Evolutionary conservation across 1,140 invertebrate genomes (phyloP).

Genomic region (Diorhabda elongata): DNA sequence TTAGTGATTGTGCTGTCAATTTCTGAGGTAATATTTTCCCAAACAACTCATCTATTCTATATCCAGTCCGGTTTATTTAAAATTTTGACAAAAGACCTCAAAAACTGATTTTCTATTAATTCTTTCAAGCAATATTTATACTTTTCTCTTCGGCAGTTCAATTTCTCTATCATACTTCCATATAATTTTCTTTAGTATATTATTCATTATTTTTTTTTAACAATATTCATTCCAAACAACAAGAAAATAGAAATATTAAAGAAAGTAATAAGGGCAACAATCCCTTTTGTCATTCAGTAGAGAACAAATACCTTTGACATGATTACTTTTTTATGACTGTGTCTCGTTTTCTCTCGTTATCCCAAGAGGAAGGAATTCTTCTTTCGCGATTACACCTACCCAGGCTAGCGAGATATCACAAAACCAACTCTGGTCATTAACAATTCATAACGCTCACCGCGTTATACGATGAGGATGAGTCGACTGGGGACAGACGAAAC

Average conservation of each 20-base stretch:
- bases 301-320: slow-evolving; percentile 22
- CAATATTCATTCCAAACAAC: neutral
- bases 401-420: slow-evolving; percentile 4
- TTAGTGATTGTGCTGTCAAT: too few species aligned
- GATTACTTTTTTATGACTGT: slow-evolving; percentile 23
- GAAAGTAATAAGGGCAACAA: slow-evolving; percentile 1
- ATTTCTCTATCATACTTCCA: too few species aligned
- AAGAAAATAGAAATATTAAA: slow-evolving; percentile 1
- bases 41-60: too few species aligned
- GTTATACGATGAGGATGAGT: slow-evolving; percentile 14
- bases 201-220: too few species aligned
- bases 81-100: too few species aligned
- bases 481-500: slow-evolving; percentile 27
- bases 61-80: too few species aligned
- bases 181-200: too few species aligned
- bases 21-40: too few species aligned
- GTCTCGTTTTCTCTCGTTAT: slow-evolving; percentile 23
- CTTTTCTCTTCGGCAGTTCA: too few species aligned
- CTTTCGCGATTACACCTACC: slow-evolving; percentile 26
- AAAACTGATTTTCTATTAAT: too few species aligned
- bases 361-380: slow-evolving; percentile 25
- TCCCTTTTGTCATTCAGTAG: slow-evolving; percentile 18
- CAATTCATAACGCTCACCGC: slow-evolving; percentile 29
- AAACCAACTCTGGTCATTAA: slow-evolving; percentile 24
- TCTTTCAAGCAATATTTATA: too few species aligned